Base-by-base conservation (phyloP, 1,140 invertebrate genomes). In the Drosophila virilis region DNA sequence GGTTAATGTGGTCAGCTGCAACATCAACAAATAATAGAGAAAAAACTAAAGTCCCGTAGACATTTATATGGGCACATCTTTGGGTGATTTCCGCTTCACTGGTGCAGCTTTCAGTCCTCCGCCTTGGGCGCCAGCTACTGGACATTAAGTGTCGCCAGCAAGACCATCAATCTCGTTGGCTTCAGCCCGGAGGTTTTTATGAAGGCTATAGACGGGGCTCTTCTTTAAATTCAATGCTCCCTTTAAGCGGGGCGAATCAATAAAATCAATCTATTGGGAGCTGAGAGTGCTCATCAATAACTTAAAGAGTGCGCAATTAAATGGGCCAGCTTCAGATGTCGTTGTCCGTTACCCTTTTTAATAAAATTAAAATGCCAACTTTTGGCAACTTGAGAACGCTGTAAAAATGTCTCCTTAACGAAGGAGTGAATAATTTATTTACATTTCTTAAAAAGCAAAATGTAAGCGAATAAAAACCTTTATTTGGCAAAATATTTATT, bases 41-140 rank as follows among this genome's bases (percentile, higher is more conserved):
- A 50, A 68, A 66, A 59, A 64, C 45, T 68, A 69, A 79, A 86
- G 68, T 86, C 55, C 60, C 13, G 38, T 22, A 83, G 77, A 83
- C 84, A 79, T 74, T 80, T 84, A 80, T 80, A 80, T 84, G 77
- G 70, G 64, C 62, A 89, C 72, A 80, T 84, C 77, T 84, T 84
- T 88, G 80, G 83, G 83, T 89, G 83, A 88, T 88, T 88, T 88
- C 72, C 84, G 84, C 83, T 83, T 88, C 60, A 88, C 43, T 74
- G 72, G 60, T 61, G 62, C 58, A 78, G 71, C 60, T 15, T 76
- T 54, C 55, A 54, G 22, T 9, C 38, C 32, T 45, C 45, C 43
- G 28, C 22, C 64, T 61, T 46, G 37, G 38, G 62, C 50, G 43
- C 75, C 61, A 74, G 51, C 32, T 52, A 51, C 50, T 43, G 43